Evolutionary conservation across 2,113 vertebrate genomes (phyloP).

Genomic region (Empidonax traillii): DNA sequence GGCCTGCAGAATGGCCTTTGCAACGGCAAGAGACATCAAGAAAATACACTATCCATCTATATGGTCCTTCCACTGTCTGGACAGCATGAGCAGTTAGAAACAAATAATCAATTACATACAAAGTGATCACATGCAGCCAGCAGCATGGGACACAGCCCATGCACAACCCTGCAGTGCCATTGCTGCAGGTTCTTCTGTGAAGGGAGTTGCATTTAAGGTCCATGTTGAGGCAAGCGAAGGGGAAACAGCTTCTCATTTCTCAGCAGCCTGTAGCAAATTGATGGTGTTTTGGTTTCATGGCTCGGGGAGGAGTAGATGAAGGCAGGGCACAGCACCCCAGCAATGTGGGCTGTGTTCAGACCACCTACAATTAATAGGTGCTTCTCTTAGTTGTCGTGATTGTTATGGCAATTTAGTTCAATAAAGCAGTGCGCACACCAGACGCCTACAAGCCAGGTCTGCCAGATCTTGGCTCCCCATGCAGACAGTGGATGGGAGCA

Average conservation of each 20-base stretch:
- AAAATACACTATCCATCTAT: neutral
- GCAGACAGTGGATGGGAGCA: neutral
- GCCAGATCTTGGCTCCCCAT: neutral
- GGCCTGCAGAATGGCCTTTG: neutral
- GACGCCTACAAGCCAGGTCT: neutral
- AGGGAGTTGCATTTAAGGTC: neutral
- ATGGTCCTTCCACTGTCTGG: neutral
- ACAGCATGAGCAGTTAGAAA: neutral
- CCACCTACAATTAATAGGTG: slow-evolving; percentile 15
- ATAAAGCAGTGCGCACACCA: neutral
- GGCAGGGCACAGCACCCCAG: neutral
- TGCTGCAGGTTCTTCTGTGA: neutral
- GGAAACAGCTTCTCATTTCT: neutral
- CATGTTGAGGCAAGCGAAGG: neutral
- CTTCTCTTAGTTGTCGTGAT: neutral
- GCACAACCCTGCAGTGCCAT: neutral
- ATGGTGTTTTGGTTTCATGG: slow-evolving; percentile 30
- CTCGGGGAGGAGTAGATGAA: slow-evolving; percentile 17
- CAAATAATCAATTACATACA: neutral
- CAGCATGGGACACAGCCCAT: neutral
- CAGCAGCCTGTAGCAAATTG: slow-evolving; percentile 6
- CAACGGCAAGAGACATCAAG: neutral
- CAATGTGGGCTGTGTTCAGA: neutral
- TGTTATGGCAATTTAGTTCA: neutral
- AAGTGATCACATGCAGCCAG: neutral